Conservation (phyloP, 2,113 vertebrate species). For the Gambusia holbrooki region DNA sequence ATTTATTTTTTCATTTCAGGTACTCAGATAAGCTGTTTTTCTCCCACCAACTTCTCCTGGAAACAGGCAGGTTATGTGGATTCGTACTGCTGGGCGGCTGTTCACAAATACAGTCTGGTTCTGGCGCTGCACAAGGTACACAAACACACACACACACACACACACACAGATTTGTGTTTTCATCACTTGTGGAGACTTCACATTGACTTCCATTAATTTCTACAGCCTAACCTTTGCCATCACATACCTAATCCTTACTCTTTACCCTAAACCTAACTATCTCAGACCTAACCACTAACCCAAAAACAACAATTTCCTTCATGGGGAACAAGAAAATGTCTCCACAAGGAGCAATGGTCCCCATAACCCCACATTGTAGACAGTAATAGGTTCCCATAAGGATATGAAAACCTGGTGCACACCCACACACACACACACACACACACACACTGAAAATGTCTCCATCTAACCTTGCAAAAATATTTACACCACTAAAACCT, state of each 20-base stretch:
- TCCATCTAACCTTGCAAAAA: background rate
- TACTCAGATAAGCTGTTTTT: slow-evolving; percentile 91
- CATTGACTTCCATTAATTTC: too few relatives aligned
- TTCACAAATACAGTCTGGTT: slow-evolving; percentile 81
- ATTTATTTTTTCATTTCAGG: slow-evolving; percentile 72
- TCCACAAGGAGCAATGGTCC: too few relatives aligned
- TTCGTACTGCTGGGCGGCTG: slow-evolving; percentile 89
- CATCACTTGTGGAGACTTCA: too few relatives aligned
- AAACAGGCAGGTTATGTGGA: slow-evolving; percentile 88
- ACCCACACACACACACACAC: slow-evolving; percentile 25
- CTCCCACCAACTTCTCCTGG: slow-evolving; percentile 89
- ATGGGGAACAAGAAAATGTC: too few relatives aligned
- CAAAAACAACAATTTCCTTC: too few relatives aligned
- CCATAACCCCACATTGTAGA: too few relatives aligned
- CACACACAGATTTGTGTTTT: background rate
- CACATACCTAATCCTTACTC: too few relatives aligned
- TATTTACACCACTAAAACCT: too few relatives aligned
- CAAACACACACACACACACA: slow-evolving; percentile 32
- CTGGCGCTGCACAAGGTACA: slow-evolving; percentile 90
- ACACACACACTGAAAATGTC: background rate
- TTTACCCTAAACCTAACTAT: too few relatives aligned
- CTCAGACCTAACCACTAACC: too few relatives aligned
- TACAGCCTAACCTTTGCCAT: too few relatives aligned
- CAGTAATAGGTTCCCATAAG: too few relatives aligned
- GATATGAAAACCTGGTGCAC: background rate